Evolutionary conservation across 2,797 vertebrate species (phyloP).

Genomic region (Mallotus villosus): DNA sequence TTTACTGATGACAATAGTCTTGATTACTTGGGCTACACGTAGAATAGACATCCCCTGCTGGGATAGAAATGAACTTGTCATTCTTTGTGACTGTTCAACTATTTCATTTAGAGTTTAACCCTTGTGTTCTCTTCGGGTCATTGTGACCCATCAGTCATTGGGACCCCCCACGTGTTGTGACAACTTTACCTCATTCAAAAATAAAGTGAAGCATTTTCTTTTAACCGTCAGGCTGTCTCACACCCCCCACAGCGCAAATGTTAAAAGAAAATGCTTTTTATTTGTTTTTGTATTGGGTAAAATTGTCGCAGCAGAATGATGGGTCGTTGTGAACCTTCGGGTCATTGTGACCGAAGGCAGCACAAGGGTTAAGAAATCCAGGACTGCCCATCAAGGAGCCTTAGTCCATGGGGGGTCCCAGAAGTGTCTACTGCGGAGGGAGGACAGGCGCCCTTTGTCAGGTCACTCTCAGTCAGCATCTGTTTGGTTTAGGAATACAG

Average conservation of each 20-base stretch:
- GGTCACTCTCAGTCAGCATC: constrained; percentile 62
- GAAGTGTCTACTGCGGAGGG: constrained; percentile 51
- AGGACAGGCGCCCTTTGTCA: constrained; percentile 62
- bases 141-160: no score
- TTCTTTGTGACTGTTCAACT: constrained; percentile 72
- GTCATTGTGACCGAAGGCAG: no score
- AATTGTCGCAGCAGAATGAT: no score
- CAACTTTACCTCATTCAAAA: no score
- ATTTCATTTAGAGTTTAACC: constrained; percentile 69
- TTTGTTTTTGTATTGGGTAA: no score
- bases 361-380: constrained; percentile 46
- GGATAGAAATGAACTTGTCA: constrained; percentile 62
- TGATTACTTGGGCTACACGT: constrained; percentile 45
- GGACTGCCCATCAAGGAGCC: constrained; percentile 48
- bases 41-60: constrained; percentile 43
- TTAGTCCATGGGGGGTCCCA: constrained; percentile 54
- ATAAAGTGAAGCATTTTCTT: no score
- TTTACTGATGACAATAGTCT: not conserved
- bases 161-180: no score
- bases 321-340: no score
- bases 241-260: no score
- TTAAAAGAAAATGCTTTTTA: no score
- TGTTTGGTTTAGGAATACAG: constrained; percentile 67
- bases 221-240: no score
- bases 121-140: no score